Base-by-base conservation (phyloP, 1,140 invertebrate species). In the Limonius californicus region DNA sequence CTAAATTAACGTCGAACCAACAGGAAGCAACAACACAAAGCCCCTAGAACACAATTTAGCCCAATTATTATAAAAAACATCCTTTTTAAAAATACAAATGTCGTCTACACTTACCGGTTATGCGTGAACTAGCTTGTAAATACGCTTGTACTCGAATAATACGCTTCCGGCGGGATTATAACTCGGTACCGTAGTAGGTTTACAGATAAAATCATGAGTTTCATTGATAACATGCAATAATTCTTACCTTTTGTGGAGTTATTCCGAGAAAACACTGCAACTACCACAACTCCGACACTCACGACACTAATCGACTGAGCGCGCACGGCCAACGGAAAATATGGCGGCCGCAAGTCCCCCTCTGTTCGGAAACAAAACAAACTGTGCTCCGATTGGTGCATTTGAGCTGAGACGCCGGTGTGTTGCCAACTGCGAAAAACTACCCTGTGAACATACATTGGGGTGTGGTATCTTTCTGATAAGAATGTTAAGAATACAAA, bases 251-350 rank as follows among this genome's bases (percentile, higher is more conserved):
- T 45, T 45, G 14, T 4, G 16, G 6, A 45, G 16, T n/a, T 45
- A 45, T 45, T 45, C 42, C 42, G 3, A 45, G n/a, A 45, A 45
- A 45, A 45, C 42, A 45, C n/a, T 45, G n/a, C 32, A 15, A 45
- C 42, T 15, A n/a, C n/a, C 42, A 45, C 42, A 18, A 45, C 4
- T 27, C 23, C 23, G 23, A 27, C 23, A 27, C 23, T 45, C 42
- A 12, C 42, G 42, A 45, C 42, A 45, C 42, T 18, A 18, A 45
- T 3, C 42, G 16, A 45, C 42, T 45, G 42, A 45, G 3, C 42
- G 42, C 42, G 42, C 42, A 45, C 42, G 6, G 42, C 16, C n/a
- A 45, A 45, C 42, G 42, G 42, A 45, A 45, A 45, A 45, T 45
- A 45, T 45, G 42, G 42, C 42, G 42, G 42, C 12, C 14, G n/a